A percentile compares a stretch with the other conserved stretches of the same genome.
phyloP scores from a whole-genome alignment of 2,888 invertebrate species.

The Ectemnius continuus region DNA sequence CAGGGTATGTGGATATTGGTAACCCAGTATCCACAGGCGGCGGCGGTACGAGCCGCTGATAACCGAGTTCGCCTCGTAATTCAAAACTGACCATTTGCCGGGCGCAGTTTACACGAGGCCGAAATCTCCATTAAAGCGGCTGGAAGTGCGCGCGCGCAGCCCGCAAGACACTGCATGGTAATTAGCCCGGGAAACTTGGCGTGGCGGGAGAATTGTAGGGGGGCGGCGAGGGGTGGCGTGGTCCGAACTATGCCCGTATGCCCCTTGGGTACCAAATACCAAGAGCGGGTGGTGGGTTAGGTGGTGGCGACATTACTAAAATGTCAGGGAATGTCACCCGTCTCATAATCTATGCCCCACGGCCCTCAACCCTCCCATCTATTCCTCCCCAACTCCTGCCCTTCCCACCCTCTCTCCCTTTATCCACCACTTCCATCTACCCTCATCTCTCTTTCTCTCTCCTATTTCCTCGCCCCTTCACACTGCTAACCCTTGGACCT shows the following conservation, averaged over 20 bases:
- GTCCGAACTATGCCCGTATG: conserved; percentile 67
- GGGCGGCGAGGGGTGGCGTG: neutral
- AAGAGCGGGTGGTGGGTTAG: conserved; percentile 57
- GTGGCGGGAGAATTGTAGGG: conserved; percentile 58
- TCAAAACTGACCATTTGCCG: conserved; percentile 37
- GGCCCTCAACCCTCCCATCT: conserved; percentile 38
- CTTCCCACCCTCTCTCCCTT: conserved; percentile 9
- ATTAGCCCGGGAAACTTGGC: conserved; percentile 63
- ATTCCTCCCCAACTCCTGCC: conserved; percentile 8
- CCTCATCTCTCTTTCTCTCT: no score
- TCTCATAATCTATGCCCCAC: conserved; percentile 67
- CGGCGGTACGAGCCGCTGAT: neutral
- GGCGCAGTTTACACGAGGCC: conserved; percentile 22
- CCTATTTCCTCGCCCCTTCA: neutral
- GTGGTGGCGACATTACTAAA: conserved; percentile 74
- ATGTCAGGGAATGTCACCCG: conserved; percentile 76
- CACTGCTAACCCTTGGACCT: conserved; percentile 40
- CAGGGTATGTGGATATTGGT: neutral
- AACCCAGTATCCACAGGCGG: neutral
- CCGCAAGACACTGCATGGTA: conserved; percentile 59
- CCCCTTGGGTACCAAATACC: conserved; percentile 73
- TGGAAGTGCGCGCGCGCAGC: conserved; percentile 37
- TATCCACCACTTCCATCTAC: neutral
- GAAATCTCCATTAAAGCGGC: conserved; percentile 52
- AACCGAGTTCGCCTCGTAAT: conserved; percentile 9